phyloP scores from a whole-genome alignment of 2,888 invertebrate genomes.

The Coleophora flavipennella region DNA sequence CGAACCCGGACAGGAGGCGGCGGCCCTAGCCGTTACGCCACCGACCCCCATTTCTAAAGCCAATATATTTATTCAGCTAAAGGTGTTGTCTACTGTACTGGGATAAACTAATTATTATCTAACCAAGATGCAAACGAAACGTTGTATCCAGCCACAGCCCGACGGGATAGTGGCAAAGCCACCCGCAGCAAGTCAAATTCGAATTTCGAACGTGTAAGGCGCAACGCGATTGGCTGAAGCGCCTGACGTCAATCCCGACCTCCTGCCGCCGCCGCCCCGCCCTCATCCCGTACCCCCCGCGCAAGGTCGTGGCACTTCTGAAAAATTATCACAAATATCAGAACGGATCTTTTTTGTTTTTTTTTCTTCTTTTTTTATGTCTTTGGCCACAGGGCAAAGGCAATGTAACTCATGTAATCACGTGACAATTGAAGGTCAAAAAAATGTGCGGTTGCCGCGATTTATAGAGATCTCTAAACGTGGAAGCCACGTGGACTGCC shows the following conservation, averaged over 20 bases:
- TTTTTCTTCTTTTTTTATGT: neutral
- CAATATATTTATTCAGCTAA: too few relatives aligned
- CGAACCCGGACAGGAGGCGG: too few relatives aligned
- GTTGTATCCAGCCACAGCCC: constrained; percentile 28
- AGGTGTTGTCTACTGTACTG: too few relatives aligned
- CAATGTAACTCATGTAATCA: neutral
- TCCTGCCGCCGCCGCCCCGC: constrained; percentile 38
- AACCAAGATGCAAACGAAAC: constrained; percentile 20
- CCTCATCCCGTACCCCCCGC: constrained; percentile 27
- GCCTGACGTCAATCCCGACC: constrained; percentile 69
- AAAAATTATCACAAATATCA: constrained; percentile 64
- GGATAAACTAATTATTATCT: constrained; percentile 1
- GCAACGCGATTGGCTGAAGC: constrained; percentile 51
- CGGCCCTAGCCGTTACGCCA: too few relatives aligned
- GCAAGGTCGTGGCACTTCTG: constrained; percentile 56
- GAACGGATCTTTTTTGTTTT: neutral
- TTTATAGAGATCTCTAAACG: too few relatives aligned
- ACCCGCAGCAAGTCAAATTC: constrained; percentile 47
- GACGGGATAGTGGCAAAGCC: constrained; percentile 38
- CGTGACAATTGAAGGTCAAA: too few relatives aligned
- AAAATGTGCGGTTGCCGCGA: too few relatives aligned
- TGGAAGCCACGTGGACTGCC: too few relatives aligned
- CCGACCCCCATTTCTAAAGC: too few relatives aligned
- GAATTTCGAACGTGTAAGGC: constrained; percentile 34
- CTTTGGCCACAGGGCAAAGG: neutral